phyloP scores from a whole-genome alignment of 2,888 invertebrate genomes.

The Dione vanillae region DNA sequence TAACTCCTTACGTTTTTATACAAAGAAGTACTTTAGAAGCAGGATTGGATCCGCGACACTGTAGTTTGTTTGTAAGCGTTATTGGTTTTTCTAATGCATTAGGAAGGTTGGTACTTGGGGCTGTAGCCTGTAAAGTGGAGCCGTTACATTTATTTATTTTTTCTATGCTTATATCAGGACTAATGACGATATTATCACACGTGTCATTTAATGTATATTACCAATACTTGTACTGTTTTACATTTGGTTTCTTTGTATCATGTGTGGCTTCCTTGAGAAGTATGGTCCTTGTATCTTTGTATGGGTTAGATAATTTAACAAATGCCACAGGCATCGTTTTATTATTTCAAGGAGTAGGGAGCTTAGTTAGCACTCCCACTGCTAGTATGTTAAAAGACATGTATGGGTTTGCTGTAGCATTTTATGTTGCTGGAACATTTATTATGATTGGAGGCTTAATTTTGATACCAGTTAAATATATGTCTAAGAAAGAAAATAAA shows the following conservation, averaged over 20 bases:
- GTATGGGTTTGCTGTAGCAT: slow-evolving; percentile 64
- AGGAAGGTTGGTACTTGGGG: slow-evolving; percentile 65
- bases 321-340: slow-evolving; percentile 74
- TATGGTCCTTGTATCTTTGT: slow-evolving; percentile 68
- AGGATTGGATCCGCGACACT: slow-evolving; percentile 62
- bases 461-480: slow-evolving; percentile 56
- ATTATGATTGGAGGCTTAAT: slow-evolving; percentile 64
- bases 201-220: slow-evolving; percentile 63
- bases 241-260: slow-evolving; percentile 68
- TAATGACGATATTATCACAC: slow-evolving; percentile 62
- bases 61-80: slow-evolving; percentile 67
- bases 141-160: slow-evolving; percentile 57
- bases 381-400: slow-evolving; percentile 62
- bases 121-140: slow-evolving; percentile 63
- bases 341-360: slow-evolving; percentile 72
- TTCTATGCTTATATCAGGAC: slow-evolving; percentile 56
- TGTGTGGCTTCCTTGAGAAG: slow-evolving; percentile 65
- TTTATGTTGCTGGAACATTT: slow-evolving; percentile 66
- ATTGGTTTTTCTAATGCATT: slow-evolving; percentile 67
- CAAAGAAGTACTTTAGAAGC: slow-evolving; percentile 61
- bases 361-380: slow-evolving; percentile 69
- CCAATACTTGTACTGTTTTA: slow-evolving; percentile 65
- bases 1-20: slow-evolving; percentile 72
- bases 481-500: slow-evolving; percentile 53
- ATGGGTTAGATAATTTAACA: slow-evolving; percentile 74